Evolutionary conservation across 2,113 vertebrate species (phyloP).

Genomic region (Cottus gobio): DNA sequence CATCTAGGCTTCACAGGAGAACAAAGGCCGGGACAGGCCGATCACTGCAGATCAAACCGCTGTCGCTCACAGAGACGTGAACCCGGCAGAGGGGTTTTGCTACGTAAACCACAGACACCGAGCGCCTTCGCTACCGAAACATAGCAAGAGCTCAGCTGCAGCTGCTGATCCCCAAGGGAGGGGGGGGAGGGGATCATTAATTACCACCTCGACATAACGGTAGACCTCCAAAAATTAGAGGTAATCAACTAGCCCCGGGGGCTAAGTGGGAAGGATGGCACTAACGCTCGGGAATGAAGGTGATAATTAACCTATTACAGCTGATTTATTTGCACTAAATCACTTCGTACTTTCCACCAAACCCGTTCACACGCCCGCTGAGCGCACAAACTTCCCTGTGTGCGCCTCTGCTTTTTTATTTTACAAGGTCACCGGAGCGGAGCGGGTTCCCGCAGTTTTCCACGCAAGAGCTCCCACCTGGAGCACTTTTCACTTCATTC

Average conservation of each 20-base stretch:
- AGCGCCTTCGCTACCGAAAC: constrained; percentile 21
- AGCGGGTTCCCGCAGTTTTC: background rate
- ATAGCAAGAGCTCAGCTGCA: constrained; percentile 38
- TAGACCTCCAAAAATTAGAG: constrained; percentile 63
- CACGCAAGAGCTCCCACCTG: constrained; percentile 8
- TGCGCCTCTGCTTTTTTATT: background rate
- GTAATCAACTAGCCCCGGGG: constrained; percentile 61
- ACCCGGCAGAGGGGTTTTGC: constrained; percentile 40
- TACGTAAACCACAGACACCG: constrained; percentile 38
- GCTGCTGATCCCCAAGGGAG: constrained; percentile 37
- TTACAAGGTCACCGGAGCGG: constrained; percentile 32
- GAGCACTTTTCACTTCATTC: constrained; percentile 64
- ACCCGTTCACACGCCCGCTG: background rate
- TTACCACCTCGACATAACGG: constrained; percentile 67
- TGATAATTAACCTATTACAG: constrained; percentile 63
- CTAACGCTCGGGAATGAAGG: constrained; percentile 53
- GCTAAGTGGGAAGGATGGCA: constrained; percentile 43
- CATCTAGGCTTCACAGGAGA: constrained; percentile 48
- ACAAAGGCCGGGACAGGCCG: constrained; percentile 35
- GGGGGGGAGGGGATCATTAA: constrained; percentile 45
- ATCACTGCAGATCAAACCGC: constrained; percentile 42
- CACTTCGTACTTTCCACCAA: constrained; percentile 26
- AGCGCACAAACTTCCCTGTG: constrained; percentile 1
- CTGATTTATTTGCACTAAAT: constrained; percentile 58
- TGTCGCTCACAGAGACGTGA: constrained; percentile 47